Evolutionary conservation across 2,113 vertebrate species (phyloP).

Genomic region (Myxocyprinus asiaticus): DNA sequence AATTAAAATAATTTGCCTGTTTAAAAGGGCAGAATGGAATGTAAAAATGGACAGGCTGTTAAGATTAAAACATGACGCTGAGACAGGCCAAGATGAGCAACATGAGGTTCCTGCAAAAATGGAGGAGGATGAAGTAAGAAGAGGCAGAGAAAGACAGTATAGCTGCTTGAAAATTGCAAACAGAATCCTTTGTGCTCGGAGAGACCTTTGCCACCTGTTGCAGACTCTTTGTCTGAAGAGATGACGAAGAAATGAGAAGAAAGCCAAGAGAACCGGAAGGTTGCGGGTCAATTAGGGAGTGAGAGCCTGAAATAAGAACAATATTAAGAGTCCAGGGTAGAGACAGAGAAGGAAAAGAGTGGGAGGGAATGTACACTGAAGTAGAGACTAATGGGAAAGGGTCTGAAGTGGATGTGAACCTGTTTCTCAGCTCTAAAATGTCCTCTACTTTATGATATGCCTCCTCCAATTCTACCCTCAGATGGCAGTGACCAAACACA

Average conservation of each 20-base stretch:
- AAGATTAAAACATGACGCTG: too few relatives aligned
- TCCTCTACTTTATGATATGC: neutral
- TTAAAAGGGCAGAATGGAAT: slow-evolving; percentile 20
- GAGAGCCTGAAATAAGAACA: neutral
- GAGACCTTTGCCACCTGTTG: slow-evolving; percentile 13
- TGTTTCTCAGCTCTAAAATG: slow-evolving; percentile 21
- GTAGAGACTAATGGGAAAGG: slow-evolving; percentile 28
- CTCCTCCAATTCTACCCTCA: too few relatives aligned
- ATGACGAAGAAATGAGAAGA: neutral
- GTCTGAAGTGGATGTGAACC: slow-evolving; percentile 23
- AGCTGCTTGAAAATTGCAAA: neutral
- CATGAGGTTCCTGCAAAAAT: neutral
- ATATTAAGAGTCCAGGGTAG: neutral
- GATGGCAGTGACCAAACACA: slow-evolving; percentile 6
- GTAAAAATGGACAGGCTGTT: neutral
- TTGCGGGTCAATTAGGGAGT: neutral
- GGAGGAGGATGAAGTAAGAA: neutral
- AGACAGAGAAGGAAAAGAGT: neutral
- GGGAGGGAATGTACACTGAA: slow-evolving; percentile 1
- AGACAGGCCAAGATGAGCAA: neutral
- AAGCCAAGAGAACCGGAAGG: neutral
- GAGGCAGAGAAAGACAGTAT: neutral
- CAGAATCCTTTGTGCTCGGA: neutral
- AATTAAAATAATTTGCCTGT: slow-evolving; percentile 35
- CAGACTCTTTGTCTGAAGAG: slow-evolving; percentile 3